These are phyloP conservation scores for Sorex araneus DNA, from an alignment of 2,113 vertebrate species.

Conservation along the genomic window DNA sequence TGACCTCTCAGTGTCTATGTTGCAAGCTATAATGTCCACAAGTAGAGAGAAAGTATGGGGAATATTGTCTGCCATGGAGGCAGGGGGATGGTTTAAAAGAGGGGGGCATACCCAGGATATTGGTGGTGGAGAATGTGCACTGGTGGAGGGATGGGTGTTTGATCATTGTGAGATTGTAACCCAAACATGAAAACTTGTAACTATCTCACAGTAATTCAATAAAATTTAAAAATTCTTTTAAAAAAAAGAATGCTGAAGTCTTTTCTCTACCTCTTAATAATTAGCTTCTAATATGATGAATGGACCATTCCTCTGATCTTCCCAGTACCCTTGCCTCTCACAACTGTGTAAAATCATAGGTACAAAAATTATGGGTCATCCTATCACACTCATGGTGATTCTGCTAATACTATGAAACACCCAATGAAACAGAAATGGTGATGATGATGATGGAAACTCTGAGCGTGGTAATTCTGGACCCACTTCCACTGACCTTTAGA, in stretches of 20 bases:
- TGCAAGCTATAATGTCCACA: too few species aligned
- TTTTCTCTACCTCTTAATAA: background rate
- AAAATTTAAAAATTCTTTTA: too few species aligned
- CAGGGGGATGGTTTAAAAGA: too few species aligned
- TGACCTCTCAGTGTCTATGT: too few species aligned
- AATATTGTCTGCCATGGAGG: too few species aligned
- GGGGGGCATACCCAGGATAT: too few species aligned
- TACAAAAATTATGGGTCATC: background rate
- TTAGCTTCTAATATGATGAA: background rate
- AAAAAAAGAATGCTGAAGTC: background rate
- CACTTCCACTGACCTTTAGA: background rate
- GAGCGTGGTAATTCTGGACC: background rate
- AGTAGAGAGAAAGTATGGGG: too few species aligned
- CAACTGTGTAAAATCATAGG: background rate
- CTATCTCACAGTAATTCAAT: too few species aligned
- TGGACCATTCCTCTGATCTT: background rate
- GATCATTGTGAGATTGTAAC: too few species aligned
- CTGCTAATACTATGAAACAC: constrained; percentile 6
- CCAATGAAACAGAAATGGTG: background rate
- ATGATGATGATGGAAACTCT: background rate
- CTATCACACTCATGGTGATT: background rate
- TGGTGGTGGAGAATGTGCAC: too few species aligned
- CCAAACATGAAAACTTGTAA: too few species aligned
- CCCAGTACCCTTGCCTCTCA: background rate
- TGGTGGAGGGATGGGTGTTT: too few species aligned